Percentiles rank a stretch among this genome's conserved stretches.
phyloP scores from a whole-genome alignment of 92 coral and sea anemone species.

The Pocillopora grandis region DNA sequence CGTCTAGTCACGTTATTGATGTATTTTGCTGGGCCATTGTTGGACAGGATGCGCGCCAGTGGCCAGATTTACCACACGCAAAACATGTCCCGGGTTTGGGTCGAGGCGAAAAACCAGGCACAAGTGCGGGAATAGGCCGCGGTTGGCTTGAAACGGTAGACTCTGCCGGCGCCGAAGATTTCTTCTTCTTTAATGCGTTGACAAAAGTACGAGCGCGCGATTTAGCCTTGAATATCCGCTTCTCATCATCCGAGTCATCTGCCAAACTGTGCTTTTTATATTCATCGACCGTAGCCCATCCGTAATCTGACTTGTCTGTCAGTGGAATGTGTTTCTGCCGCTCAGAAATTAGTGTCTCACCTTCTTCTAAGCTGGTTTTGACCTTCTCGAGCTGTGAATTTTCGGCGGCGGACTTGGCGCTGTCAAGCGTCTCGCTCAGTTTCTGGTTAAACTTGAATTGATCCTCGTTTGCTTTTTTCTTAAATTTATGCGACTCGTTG shows the following conservation, averaged over 20 bases:
- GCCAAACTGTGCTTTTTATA: too few species aligned
- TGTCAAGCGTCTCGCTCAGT: conserved; percentile 21
- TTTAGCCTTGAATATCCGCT: too few species aligned
- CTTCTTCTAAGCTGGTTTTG: conserved; percentile 20
- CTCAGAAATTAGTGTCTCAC: conserved; percentile 32
- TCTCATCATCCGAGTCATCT: too few species aligned
- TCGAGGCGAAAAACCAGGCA: conserved; percentile 23
- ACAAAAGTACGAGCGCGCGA: not conserved
- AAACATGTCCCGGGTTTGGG: conserved; percentile 48
- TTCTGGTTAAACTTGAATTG: conserved; percentile 14
- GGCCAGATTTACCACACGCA: conserved; percentile 52
- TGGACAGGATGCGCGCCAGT: conserved; percentile 49
- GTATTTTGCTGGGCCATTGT: conserved; percentile 36
- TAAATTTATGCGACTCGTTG: conserved; percentile 37
- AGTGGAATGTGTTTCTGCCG: conserved; percentile 43
- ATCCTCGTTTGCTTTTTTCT: conserved; percentile 48
- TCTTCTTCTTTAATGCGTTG: not conserved
- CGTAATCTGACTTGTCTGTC: not conserved
- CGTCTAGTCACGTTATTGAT: conserved; percentile 22
- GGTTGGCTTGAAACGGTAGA: conserved; percentile 7
- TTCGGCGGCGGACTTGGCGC: conserved; percentile 30
- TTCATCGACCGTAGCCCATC: too few species aligned
- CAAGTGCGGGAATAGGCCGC: conserved; percentile 16
- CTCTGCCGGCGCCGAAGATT: not conserved
- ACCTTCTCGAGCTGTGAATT: conserved; percentile 6